A percentile compares a stretch with the other conserved stretches of the same genome.
Conservation (phyloP, 2,888 invertebrate species). For the Caenorhabditis parvicauda region DNA sequence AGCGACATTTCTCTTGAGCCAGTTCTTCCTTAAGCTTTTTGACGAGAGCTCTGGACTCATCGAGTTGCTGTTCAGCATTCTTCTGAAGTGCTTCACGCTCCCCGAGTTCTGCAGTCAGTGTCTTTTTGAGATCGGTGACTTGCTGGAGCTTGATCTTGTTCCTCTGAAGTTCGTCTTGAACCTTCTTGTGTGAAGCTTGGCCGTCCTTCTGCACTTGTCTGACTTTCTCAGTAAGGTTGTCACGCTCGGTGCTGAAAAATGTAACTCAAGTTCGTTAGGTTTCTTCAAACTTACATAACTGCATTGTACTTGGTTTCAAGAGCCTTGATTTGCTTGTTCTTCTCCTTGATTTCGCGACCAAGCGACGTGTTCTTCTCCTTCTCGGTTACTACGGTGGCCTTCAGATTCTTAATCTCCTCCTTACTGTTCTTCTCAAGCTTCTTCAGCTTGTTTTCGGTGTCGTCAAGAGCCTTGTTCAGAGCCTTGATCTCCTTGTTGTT, state of each 20-base stretch:
- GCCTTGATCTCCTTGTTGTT: conserved; percentile 14
- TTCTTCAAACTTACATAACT: neutral
- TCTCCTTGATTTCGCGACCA: conserved; percentile 33
- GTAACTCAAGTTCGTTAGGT: neutral
- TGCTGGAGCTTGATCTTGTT: conserved; percentile 30
- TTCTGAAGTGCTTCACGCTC: conserved; percentile 37
- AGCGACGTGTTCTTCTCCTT: conserved; percentile 19
- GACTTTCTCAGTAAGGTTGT: conserved; percentile 33
- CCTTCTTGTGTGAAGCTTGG: too few relatives aligned
- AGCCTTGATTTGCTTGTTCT: conserved; percentile 44
- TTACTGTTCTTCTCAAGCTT: conserved; percentile 28
- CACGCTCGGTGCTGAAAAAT: conserved; percentile 26
- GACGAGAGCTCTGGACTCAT: conserved; percentile 35
- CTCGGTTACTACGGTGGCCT: conserved; percentile 19
- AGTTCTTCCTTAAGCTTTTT: conserved; percentile 38
- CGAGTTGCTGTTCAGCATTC: conserved; percentile 37
- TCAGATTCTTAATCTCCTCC: conserved; percentile 14
- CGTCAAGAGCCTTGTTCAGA: conserved; percentile 14
- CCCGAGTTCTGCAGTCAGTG: conserved; percentile 37
- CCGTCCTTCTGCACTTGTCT: conserved; percentile 27
- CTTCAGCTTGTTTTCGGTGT: conserved; percentile 13
- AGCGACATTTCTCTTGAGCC: conserved; percentile 34
- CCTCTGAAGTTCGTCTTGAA: conserved; percentile 42
- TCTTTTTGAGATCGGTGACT: conserved; percentile 41
- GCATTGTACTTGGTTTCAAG: conserved; percentile 38